Conservation (phyloP, 2,888 invertebrate species). For the Bimastos eiseni region DNA sequence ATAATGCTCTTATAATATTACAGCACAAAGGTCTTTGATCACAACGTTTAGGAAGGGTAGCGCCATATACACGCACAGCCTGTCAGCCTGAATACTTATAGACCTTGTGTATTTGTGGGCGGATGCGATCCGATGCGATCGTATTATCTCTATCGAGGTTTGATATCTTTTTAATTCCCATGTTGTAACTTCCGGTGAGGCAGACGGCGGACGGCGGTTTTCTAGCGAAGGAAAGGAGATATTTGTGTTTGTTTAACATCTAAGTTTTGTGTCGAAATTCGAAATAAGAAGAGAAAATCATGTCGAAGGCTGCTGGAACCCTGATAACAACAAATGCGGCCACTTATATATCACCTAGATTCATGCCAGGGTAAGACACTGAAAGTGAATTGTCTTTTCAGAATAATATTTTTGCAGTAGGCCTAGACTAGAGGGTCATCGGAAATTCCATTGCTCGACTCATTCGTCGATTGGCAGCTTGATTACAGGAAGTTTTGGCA, state of each 20-base stretch:
- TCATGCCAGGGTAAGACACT: conserved; percentile 61
- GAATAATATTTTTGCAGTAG: background rate
- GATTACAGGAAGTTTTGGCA: too few relatives aligned
- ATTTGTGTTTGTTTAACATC: conserved; percentile 15
- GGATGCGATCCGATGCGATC: too few relatives aligned
- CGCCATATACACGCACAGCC: too few relatives aligned
- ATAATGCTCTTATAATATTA: too few relatives aligned
- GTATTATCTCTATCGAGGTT: background rate
- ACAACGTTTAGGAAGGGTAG: too few relatives aligned
- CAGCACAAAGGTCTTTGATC: too few relatives aligned
- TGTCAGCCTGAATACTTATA: background rate
- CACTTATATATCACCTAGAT: conserved; percentile 59
- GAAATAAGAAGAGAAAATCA: conserved; percentile 40
- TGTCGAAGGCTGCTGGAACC: conserved; percentile 62
- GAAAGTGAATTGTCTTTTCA: background rate
- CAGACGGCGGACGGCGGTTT: background rate
- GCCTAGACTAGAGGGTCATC: too few relatives aligned
- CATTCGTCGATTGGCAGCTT: too few relatives aligned
- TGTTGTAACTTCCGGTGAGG: background rate
- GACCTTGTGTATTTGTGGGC: background rate
- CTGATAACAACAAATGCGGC: conserved; percentile 61
- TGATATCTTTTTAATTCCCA: background rate
- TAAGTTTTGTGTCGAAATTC: background rate
- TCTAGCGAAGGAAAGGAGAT: background rate
- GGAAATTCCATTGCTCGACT: too few relatives aligned